Percentiles rank a stretch among this genome's conserved stretches.
Conservation (phyloP, 1,140 invertebrate genomes). For the Nebria ingens region DNA sequence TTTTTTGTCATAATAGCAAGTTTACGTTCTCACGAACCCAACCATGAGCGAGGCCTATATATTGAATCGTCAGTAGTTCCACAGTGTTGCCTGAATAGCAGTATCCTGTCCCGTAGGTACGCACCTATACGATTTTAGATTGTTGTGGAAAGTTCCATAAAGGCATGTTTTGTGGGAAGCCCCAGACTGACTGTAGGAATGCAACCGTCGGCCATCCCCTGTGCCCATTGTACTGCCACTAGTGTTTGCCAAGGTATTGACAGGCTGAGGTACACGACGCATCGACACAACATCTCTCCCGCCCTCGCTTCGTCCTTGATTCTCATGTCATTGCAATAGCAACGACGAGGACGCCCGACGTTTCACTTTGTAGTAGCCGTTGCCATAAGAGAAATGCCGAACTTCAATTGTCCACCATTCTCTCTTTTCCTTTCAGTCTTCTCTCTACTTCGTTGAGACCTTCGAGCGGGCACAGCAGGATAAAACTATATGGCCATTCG, state of each 20-base stretch:
- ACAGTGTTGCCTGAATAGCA: too few species aligned
- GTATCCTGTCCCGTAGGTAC: too few species aligned
- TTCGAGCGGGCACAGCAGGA: background rate
- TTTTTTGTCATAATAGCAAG: too few species aligned
- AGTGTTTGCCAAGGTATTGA: background rate
- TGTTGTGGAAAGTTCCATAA: background rate
- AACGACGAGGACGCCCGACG: background rate
- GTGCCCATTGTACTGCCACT: background rate
- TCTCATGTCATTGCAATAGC: too few species aligned
- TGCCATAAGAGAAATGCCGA: slow-evolving; percentile 3
- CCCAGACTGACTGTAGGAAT: slow-evolving; percentile 1
- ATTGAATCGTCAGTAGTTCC: background rate
- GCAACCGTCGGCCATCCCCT: background rate
- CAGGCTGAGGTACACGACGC: background rate
- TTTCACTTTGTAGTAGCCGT: slow-evolving; percentile 5
- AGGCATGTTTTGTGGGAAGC: background rate
- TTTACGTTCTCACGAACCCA: too few species aligned
- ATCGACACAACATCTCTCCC: background rate
- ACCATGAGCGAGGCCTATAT: too few species aligned
- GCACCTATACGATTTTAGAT: too few species aligned
- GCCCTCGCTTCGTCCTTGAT: background rate
- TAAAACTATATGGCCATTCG: too few species aligned
- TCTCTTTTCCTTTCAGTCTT: background rate
- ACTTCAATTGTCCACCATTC: background rate
- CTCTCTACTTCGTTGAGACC: background rate